Base-by-base conservation (phyloP, 1,140 invertebrate genomes). In the Drosophila parabipectinata region DNA sequence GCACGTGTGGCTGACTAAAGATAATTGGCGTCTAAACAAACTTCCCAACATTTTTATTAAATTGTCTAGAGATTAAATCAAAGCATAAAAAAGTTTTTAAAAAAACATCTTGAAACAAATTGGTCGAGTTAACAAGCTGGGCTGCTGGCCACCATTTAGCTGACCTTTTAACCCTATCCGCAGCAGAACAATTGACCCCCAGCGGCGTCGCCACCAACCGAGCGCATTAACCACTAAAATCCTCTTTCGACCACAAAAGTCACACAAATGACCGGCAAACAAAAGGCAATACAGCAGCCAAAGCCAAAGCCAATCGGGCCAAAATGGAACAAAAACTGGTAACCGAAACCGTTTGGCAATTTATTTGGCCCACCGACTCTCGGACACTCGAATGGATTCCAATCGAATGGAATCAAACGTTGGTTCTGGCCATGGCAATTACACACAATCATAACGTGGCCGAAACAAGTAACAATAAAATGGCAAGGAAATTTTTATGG, bases 371-470 rank as follows among this genome's bases (percentile, higher is more conserved):
- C 39, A 54, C 44, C 9, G 51, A 48, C 48, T 62, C 72, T 63
- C 34, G 50, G 58, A 44, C 58, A 77, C 71, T 77, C 59, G 74
- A 64, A 66, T 56, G 51, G 45, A 48, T 56, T 52, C 59, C 72
- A 75, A 75, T 75, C 55, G 61, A 66, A 59, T 26, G 44, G 54
- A 72, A 59, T 69, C 68, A 28, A 48, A 47, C 44, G 44, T n/a
- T n/a, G n/a, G 9, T 7, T 3, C 21, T 47, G 37, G 71, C 56
- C 51, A 61, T 37, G 37, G 48, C 76, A 79, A 73, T 73, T 74
- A 73, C 69, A 69, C 41, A 74, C 76, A 79, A 79, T 73, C 73
- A 76, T 68, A 76, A 76, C 72, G 62, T 61, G 62, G 18, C 62
- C 56, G 39, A 50, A 61, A 56, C 41, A 62, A 56, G 57, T 44